phyloP scores from a whole-genome alignment of 1,140 invertebrate genomes.

The Papilio glaucus region DNA sequence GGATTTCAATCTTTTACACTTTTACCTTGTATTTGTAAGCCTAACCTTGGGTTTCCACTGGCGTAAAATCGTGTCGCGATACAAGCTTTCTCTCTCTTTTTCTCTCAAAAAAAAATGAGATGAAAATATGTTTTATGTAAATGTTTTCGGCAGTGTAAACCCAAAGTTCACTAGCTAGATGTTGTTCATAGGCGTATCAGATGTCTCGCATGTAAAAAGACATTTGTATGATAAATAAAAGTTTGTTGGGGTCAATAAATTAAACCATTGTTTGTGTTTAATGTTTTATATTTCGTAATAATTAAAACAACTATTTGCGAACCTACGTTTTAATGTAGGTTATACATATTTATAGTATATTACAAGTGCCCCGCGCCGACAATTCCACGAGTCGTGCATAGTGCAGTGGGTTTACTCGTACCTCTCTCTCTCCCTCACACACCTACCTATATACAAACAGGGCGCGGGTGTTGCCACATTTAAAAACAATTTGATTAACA shows the following conservation, averaged over 20 bases:
- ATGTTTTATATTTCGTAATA: constrained; percentile 77
- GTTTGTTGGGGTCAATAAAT: constrained; percentile 29
- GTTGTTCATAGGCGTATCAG: no score
- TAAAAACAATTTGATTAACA: constrained; percentile 28
- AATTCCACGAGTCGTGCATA: constrained; percentile 77
- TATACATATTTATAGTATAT: constrained; percentile 51
- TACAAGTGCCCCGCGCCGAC: constrained; percentile 57
- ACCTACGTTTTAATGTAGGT: constrained; percentile 48
- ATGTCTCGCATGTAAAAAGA: no score
- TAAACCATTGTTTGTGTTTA: constrained; percentile 54
- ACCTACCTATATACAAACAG: constrained; percentile 63
- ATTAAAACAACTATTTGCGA: constrained; percentile 78
- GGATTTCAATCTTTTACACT: no score
- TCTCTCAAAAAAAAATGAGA: no score
- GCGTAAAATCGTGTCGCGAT: no score
- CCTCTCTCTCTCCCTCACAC: constrained; percentile 42
- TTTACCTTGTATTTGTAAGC: no score
- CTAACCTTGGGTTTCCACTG: no score
- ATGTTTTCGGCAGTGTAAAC: no score
- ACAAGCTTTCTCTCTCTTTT: no score
- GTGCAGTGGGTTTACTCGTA: constrained; percentile 60
- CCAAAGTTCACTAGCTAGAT: no score
- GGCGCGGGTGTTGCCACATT: constrained; percentile 50
- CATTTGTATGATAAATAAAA: no score
- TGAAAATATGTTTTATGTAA: no score